These are phyloP conservation scores for Macquaria australasica DNA, from an alignment of 2,113 vertebrate species.

Conservation along the genomic window DNA sequence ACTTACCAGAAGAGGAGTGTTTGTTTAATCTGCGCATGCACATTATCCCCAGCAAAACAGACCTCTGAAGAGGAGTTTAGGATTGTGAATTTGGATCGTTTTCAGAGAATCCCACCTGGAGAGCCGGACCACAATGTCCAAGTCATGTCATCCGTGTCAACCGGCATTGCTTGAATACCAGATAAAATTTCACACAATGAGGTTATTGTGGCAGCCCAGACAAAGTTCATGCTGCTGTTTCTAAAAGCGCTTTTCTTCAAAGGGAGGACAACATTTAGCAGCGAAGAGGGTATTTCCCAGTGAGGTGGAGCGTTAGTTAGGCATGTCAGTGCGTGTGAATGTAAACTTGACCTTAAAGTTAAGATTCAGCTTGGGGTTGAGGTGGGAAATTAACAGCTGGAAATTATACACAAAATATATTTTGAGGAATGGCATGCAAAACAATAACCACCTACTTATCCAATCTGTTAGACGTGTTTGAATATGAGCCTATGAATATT, in stretches of 20 bases:
- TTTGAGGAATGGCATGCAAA: not conserved
- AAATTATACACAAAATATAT: not conserved
- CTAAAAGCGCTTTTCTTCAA: constrained; percentile 26
- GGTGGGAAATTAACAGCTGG: not conserved
- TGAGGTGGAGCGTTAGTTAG: not conserved
- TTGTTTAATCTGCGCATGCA: constrained; percentile 33
- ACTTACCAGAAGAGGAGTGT: constrained; percentile 48
- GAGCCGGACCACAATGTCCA: constrained; percentile 44
- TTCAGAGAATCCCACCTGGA: constrained; percentile 49
- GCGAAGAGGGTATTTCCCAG: not conserved
- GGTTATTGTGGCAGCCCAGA: constrained; percentile 31
- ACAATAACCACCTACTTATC: not conserved
- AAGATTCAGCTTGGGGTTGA: not conserved
- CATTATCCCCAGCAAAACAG: constrained; percentile 31
- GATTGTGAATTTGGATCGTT: constrained; percentile 42
- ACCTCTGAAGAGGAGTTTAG: constrained; percentile 8
- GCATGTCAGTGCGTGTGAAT: not conserved
- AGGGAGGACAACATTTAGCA: not conserved
- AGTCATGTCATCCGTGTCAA: constrained; percentile 50
- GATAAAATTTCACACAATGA: constrained; percentile 56
- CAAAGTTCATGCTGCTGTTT: constrained; percentile 40
- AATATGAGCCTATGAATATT: not conserved
- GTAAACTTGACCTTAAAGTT: constrained; percentile 10
- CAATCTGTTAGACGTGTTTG: not conserved
- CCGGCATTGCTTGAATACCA: constrained; percentile 68